These are phyloP conservation scores for Linyphia triangularis DNA, from an alignment of 2,888 invertebrate genomes.

Conservation along the genomic window DNA sequence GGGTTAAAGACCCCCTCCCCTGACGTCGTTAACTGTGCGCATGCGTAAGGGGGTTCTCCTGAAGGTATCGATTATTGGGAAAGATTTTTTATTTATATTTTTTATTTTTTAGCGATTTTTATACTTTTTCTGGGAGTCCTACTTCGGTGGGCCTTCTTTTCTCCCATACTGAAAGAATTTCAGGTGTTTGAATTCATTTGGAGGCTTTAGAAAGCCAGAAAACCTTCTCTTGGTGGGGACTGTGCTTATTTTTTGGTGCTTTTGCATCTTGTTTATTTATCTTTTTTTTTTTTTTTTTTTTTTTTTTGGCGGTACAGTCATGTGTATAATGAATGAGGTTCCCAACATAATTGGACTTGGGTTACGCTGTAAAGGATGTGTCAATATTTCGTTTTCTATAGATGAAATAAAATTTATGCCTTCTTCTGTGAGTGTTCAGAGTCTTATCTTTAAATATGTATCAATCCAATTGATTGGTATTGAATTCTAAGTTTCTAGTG, in stretches of 20 bases:
- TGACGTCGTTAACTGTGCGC: constrained; percentile 65
- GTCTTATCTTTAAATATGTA: no score
- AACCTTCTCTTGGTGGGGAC: not conserved
- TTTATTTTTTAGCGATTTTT: constrained; percentile 50
- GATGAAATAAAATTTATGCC: no score
- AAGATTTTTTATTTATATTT: constrained; percentile 47
- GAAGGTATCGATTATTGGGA: constrained; percentile 72
- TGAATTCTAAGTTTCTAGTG: no score
- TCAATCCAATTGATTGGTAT: no score
- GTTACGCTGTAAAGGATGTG: constrained; percentile 40
- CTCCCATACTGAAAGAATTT: constrained; percentile 47
- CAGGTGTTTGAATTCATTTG: constrained; percentile 75
- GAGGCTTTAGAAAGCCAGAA: constrained; percentile 61
- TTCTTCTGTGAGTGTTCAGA: no score
- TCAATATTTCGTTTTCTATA: constrained; percentile 22
- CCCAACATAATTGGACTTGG: constrained; percentile 57
- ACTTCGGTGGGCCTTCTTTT: constrained; percentile 63
- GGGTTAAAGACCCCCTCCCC: constrained; percentile 39
- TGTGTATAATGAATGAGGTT: constrained; percentile 60
- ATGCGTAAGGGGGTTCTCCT: constrained; percentile 50
- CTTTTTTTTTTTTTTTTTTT: constrained; percentile 36
- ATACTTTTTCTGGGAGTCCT: constrained; percentile 31
- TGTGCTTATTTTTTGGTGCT: not conserved
- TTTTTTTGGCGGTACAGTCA: constrained; percentile 16
- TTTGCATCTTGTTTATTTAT: constrained; percentile 38